These are phyloP conservation scores for Crocodylus rhombifer DNA, from an alignment of 2,797 vertebrate genomes.

Conservation along the genomic window DNA sequence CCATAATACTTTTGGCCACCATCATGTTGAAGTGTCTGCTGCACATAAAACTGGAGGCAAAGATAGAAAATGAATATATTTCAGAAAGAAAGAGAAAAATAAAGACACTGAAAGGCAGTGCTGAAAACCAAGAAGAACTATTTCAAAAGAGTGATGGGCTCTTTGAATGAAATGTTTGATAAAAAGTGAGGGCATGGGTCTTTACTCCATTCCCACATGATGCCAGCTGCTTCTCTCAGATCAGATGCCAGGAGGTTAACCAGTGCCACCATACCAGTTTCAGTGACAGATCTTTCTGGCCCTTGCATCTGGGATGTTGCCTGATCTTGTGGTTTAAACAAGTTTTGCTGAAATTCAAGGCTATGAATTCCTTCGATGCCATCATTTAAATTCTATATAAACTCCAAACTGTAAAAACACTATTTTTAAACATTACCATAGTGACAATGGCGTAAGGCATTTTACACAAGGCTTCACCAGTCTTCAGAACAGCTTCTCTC, in stretches of 20 bases:
- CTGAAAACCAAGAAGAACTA: not conserved
- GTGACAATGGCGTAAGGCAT: constrained; percentile 64
- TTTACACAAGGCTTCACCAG: constrained; percentile 47
- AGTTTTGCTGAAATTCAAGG: constrained; percentile 2
- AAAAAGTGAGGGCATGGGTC: not conserved
- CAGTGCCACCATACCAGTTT: not conserved
- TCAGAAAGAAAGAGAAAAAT: too few species aligned
- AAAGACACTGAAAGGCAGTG: not conserved
- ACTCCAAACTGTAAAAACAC: constrained; percentile 42
- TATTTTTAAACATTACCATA: constrained; percentile 73
- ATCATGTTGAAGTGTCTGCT: not conserved
- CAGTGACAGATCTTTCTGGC: not conserved
- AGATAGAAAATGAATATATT: not conserved
- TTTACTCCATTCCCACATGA: not conserved
- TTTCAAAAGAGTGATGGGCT: not conserved
- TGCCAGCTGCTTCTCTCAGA: not conserved
- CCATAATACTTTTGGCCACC: not conserved
- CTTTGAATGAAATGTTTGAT: not conserved
- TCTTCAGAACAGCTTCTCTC: not conserved
- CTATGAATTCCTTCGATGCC: constrained; percentile 44
- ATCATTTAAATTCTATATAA: constrained; percentile 52
- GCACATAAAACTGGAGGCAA: not conserved
- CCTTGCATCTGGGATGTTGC: not conserved
- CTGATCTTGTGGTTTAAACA: constrained; percentile 38
- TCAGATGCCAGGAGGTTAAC: constrained; percentile 32